Base-by-base conservation (phyloP, 2,888 invertebrate genomes). In the Drosophila crucigera region DNA sequence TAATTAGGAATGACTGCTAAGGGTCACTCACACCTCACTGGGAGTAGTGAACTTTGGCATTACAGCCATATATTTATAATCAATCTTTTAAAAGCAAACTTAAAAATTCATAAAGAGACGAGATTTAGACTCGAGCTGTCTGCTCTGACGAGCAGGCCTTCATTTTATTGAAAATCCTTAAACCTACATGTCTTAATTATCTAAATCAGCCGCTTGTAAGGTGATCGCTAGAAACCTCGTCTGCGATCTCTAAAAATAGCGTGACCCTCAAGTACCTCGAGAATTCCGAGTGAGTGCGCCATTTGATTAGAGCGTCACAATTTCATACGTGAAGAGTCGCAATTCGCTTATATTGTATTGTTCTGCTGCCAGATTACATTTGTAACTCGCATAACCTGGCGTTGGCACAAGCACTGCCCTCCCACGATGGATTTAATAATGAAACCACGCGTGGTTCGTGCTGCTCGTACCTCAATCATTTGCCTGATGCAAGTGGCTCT, bases 401-500 rank as follows among this genome's bases (percentile, higher is more conserved):
- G 19, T 49, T 43, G 37, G 16, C 33, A 2, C 14, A 4, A 28
- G 70, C 22, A 49, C 30, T 22, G 30, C n/a, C 19, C 16, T n/a
- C 7, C 25, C 47, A n/a, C 33, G 16, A 22, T 54, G 43, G 50
- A 80, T 64, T 68, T 77, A 61, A 54, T 52, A 81, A 64, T 77
- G 67, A 62, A 78, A 64, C 61, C 78, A 78, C 64, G 82, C 67
- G 64, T 61, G 68, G 73, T 31, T 64, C 73, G 64, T 64, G 67
- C 67, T 50, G 49, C 68, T 28, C 70, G 39, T 64, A 50, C 73
- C 78, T 81, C 78, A 77, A 72, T 78, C 78, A 81, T 77, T 30
- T 63, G 73, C 39, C 58, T 52, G 73, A 37, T 81, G 78, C 78
- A 54, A 73, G 73, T 58, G 33, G 62, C 55, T 76, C 22, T 22